Conservation (phyloP, 2,888 invertebrate genomes). For the Drosophila siamana region DNA sequence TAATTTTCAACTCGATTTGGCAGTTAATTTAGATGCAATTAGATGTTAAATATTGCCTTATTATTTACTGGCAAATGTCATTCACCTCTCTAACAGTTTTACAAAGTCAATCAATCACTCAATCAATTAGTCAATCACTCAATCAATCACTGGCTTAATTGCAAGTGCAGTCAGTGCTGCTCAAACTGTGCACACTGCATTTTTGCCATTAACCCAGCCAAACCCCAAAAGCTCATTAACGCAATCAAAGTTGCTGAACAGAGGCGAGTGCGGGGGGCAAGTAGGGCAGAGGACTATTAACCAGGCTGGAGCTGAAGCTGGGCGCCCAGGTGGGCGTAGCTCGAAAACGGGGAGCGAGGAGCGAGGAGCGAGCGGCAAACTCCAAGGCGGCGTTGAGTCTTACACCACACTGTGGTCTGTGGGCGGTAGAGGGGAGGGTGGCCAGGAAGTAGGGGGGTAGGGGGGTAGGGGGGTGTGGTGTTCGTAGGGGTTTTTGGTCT, state of each 20-base stretch:
- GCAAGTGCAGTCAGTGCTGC: neutral
- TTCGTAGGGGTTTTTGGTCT: slow-evolving; percentile 13
- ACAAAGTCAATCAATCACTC: neutral
- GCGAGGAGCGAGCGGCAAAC: no score
- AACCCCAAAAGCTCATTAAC: slow-evolving; percentile 28
- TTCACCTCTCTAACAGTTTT: no score
- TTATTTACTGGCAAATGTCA: no score
- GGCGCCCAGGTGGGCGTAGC: slow-evolving; percentile 8
- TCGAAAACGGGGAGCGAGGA: no score
- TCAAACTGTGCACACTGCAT: slow-evolving; percentile 2
- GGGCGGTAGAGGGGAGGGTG: neutral
- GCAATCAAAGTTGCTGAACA: slow-evolving; percentile 11
- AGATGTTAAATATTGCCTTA: no score
- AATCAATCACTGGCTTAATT: neutral
- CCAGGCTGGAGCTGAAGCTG: neutral
- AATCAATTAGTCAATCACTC: neutral
- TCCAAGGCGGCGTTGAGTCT: neutral
- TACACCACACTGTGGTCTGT: neutral
- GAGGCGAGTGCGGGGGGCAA: neutral
- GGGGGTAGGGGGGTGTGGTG: neutral
- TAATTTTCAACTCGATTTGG: no score
- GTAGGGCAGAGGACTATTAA: slow-evolving; percentile 17
- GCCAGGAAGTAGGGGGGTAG: neutral
- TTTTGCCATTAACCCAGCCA: neutral
- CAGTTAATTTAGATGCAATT: no score